These are phyloP conservation scores for Apomyelois bistriatella DNA, from an alignment of 2,888 invertebrate genomes.

Conservation along the genomic window DNA sequence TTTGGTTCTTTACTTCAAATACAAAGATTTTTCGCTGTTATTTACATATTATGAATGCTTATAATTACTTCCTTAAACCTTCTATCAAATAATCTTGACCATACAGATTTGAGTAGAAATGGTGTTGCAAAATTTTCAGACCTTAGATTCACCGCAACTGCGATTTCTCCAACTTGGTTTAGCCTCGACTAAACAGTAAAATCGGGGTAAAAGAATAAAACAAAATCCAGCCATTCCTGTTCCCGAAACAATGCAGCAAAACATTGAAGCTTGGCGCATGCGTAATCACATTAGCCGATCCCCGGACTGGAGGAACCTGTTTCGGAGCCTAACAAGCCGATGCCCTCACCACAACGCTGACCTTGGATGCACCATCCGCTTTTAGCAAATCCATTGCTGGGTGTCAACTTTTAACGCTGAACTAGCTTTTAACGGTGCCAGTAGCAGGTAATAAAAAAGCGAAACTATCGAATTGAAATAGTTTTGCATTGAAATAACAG, in stretches of 20 bases:
- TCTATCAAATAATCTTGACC: no score
- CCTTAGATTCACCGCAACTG: no score
- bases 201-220: not conserved
- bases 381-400: not conserved
- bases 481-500: not conserved
- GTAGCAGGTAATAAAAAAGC: not conserved
- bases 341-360: slow-evolving; percentile 17
- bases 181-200: not conserved
- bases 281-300: slow-evolving; percentile 17
- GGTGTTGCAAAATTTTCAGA: no score
- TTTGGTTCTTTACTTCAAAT: no score
- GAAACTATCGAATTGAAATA: not conserved
- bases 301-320: slow-evolving; percentile 19
- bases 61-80: no score
- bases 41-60: no score
- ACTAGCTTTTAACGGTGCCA: not conserved
- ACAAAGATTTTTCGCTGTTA: no score
- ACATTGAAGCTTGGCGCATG: slow-evolving; percentile 10
- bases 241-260: slow-evolving; percentile 13
- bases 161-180: not conserved
- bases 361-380: slow-evolving; percentile 16
- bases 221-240: slow-evolving; percentile 2
- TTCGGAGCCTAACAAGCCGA: slow-evolving; percentile 16
- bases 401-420: not conserved
- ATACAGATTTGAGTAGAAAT: no score